phyloP scores from a whole-genome alignment of 30 jellyfish, hydroid and myxozoan species.

The Turritopsis dohrnii region DNA sequence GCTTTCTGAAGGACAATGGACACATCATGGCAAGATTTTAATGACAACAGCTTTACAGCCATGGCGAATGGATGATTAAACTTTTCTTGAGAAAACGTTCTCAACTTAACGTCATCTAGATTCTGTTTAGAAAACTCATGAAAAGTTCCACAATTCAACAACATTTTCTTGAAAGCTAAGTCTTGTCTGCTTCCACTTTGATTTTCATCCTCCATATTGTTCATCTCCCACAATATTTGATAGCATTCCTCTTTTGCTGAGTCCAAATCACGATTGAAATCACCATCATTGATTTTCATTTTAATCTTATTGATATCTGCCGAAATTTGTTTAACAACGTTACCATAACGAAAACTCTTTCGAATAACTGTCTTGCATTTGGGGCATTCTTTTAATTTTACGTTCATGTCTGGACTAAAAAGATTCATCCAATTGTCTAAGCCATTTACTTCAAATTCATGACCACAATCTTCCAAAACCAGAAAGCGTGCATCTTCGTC shows the following conservation, averaged over 20 bases:
- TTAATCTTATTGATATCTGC: slow-evolving; percentile 41
- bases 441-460: slow-evolving; percentile 25
- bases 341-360: slow-evolving; percentile 49
- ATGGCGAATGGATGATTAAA: neutral
- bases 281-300: neutral
- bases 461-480: slow-evolving; percentile 23
- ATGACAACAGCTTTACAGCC: neutral
- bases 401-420: neutral
- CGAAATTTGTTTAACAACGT: slow-evolving; percentile 25
- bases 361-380: slow-evolving; percentile 50
- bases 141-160: neutral
- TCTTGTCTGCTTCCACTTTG: neutral
- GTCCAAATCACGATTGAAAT: neutral
- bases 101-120: neutral
- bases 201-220: neutral
- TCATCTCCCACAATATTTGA: neutral
- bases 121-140: neutral
- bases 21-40: neutral
- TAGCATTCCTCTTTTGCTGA: neutral
- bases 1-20: neutral
- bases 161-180: neutral
- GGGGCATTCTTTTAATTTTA: slow-evolving; percentile 49
- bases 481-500: slow-evolving; percentile 22
- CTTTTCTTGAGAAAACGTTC: neutral
- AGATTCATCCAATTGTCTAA: slow-evolving; percentile 34